Conservation (phyloP, 1,140 invertebrate genomes). For the Rhyzopertha dominica region DNA sequence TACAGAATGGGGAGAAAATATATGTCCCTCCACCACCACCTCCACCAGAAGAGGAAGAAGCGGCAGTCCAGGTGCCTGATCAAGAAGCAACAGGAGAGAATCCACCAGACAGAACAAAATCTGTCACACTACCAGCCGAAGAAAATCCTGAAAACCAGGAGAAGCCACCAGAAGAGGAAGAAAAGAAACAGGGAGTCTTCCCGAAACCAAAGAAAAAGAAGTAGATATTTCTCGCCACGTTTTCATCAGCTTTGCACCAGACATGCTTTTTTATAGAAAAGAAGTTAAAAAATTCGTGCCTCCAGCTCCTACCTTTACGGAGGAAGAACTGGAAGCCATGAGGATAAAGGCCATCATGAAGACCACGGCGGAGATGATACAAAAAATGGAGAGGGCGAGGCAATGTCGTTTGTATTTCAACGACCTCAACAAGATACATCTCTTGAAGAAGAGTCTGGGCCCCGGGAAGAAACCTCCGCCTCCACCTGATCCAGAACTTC, state of each 20-base stretch:
- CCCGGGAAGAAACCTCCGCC: slow-evolving; percentile 15
- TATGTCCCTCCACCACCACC: slow-evolving; percentile 13
- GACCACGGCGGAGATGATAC: slow-evolving; percentile 45
- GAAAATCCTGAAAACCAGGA: slow-evolving; percentile 5
- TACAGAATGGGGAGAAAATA: slow-evolving; percentile 19
- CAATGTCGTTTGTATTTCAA: slow-evolving; percentile 49
- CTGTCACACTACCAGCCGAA: slow-evolving; percentile 4
- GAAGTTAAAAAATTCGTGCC: slow-evolving; percentile 18
- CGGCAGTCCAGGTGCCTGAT: not conserved
- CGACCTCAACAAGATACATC: slow-evolving; percentile 36
- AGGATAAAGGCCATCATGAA: too few species aligned
- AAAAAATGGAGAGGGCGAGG: slow-evolving; percentile 52
- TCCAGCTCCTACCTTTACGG: slow-evolving; percentile 8
- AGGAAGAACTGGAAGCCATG: slow-evolving; percentile 29
- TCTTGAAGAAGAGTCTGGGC: slow-evolving; percentile 18
- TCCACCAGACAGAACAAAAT: not conserved
- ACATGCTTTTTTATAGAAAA: slow-evolving; percentile 12
- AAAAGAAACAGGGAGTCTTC: slow-evolving; percentile 7
- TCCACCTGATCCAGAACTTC: slow-evolving; percentile 3
- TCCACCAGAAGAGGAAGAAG: slow-evolving; percentile 1
- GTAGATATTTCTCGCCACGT: slow-evolving; percentile 5
- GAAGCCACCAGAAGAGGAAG: slow-evolving; percentile 10
- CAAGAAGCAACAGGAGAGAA: not conserved
- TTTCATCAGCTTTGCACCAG: slow-evolving; percentile 2
- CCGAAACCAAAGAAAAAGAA: slow-evolving; percentile 14